Base-by-base conservation (phyloP, 1,140 invertebrate species). In the Hyles euphorbiae region DNA sequence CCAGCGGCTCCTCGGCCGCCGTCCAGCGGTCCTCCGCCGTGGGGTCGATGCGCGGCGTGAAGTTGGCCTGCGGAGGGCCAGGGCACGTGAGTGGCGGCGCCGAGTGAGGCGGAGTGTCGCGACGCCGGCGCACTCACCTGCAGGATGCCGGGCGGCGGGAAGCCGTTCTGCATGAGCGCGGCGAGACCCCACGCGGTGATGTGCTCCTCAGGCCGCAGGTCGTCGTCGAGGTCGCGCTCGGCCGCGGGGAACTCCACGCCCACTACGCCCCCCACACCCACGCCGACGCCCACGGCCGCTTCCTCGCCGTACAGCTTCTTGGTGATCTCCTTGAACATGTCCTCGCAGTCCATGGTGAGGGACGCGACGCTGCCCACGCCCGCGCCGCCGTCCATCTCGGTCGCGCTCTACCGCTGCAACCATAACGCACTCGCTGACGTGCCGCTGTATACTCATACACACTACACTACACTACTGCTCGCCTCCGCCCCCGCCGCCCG, bases 241-340 rank as follows among this genome's bases (percentile, higher is more conserved):
- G 80, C 81, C 5, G 81, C 78, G 45, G 76, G 89, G 74, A 89
- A 90, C 69, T 89, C 89, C 34, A 87, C 89, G 58, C 81, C 84
- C 59, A 80, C 79, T 45, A 81, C 83, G 58, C 79, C 76, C 44
- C 70, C 66, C 43, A 40, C 36, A 40, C 36, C 36, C 36, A 40
- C 36, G 68, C 72, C 22, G 48, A 79, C 79, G 33, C 79, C 83
- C 62, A 83, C 82, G 53, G 69, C 88, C 61, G 92, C 92, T 88
- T 96, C 95, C 78, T 96, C 95, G 54, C 95, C 95, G 82, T 97
- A 97, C 51, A 96, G 90, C 90, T 97, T 97, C 72, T 95, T 93
- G 48, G 95, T 96, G 70, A 97, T 96, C 90, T 97, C 96, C 86
- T 96, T 96, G 81, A 95, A 90, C 88, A 90, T 90, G 70, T 90